Evolutionary conservation across 2,113 vertebrate genomes (phyloP).

Genomic region (Illadopsis cleaveri): DNA sequence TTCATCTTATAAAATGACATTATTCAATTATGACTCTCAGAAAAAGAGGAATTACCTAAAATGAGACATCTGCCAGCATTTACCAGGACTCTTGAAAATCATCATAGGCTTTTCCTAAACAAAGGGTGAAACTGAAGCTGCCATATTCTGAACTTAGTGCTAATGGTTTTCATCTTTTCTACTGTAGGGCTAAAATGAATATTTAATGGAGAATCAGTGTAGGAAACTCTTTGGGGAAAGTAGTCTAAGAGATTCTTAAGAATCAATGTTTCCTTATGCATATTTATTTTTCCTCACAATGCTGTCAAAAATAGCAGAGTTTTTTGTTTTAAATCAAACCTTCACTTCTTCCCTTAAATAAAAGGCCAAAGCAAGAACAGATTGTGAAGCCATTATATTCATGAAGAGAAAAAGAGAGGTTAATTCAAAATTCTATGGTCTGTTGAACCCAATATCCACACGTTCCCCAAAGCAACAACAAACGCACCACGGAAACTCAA

Average conservation of each 20-base stretch:
- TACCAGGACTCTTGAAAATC: neutral
- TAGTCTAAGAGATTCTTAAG: neutral
- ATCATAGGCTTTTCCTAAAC: neutral
- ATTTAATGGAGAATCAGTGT: neutral
- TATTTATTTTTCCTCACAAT: slow-evolving; percentile 25
- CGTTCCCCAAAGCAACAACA: slow-evolving; percentile 73
- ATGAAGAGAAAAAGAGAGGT: slow-evolving; percentile 64
- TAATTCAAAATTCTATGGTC: slow-evolving; percentile 74
- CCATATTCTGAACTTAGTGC: neutral
- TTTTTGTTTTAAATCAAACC: neutral
- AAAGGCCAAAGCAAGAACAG: slow-evolving; percentile 46
- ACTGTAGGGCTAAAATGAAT: neutral
- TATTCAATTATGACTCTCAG: neutral
- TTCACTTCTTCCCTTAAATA: slow-evolving; percentile 9
- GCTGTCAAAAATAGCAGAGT: neutral
- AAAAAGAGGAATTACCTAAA: slow-evolving; percentile 1
- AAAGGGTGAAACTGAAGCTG: neutral
- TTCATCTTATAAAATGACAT: neutral
- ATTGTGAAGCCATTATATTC: slow-evolving; percentile 53
- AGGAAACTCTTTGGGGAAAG: neutral
- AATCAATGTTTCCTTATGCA: slow-evolving; percentile 30
- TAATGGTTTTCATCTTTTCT: slow-evolving; percentile 12
- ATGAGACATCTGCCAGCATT: neutral
- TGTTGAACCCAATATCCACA: slow-evolving; percentile 66
- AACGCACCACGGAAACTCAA: slow-evolving; percentile 70